Conservation (phyloP, 2,888 invertebrate species). For the Calliopum simillimum region DNA sequence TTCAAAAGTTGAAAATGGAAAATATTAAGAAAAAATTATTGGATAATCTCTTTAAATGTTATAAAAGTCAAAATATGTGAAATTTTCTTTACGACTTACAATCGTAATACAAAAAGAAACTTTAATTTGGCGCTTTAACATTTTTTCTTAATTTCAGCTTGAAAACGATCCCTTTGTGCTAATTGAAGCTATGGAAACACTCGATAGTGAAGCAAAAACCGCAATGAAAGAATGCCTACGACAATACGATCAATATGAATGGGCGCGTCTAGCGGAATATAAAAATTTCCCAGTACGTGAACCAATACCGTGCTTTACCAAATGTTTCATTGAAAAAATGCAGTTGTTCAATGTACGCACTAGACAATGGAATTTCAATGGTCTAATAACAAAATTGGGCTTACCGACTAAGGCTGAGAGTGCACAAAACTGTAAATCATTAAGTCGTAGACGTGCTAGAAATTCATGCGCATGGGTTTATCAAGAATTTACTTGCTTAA, state of each 20-base stretch:
- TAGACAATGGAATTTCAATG: conserved; percentile 53
- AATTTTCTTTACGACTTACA: no score
- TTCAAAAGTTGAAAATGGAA: no score
- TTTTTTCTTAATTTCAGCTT: conserved; percentile 46
- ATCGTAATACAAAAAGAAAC: no score
- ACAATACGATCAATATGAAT: conserved; percentile 51
- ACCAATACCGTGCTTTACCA: conserved; percentile 60
- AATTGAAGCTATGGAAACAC: conserved; percentile 55
- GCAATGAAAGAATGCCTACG: conserved; percentile 60
- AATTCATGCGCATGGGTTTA: conserved; percentile 50
- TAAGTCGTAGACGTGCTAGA: conserved; percentile 43
- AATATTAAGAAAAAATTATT: no score
- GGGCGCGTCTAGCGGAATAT: conserved; percentile 52
- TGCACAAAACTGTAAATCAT: conserved; percentile 43
- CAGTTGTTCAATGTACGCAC: conserved; percentile 52
- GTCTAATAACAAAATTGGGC: conserved; percentile 51
- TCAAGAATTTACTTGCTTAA: conserved; percentile 57
- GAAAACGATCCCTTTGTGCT: conserved; percentile 59
- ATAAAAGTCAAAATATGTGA: no score
- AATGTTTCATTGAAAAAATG: conserved; percentile 55
- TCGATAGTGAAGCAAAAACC: conserved; percentile 50
- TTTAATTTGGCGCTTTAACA: no score
- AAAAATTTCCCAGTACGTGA: conserved; percentile 52
- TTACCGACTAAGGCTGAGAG: conserved; percentile 47
- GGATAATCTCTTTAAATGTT: no score